A percentile compares a stretch with the other conserved stretches of the same genome.
Evolutionary conservation across 2,888 invertebrate genomes (phyloP).

Genomic region (Sycophila texana): DNA sequence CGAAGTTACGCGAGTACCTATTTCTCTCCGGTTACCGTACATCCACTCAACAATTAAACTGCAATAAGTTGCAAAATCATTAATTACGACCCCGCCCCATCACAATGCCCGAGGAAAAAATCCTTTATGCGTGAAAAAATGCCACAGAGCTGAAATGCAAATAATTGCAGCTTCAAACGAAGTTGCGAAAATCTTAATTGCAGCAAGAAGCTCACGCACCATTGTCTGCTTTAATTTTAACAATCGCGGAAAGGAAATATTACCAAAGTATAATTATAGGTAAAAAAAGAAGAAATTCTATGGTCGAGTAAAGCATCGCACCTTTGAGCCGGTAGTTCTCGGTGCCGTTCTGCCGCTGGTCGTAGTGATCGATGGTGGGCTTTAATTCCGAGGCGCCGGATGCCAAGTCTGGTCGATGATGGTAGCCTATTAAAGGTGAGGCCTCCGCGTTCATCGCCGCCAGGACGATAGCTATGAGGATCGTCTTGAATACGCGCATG

Average conservation of each 20-base stretch:
- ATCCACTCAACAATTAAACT: too few relatives aligned
- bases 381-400: conserved; percentile 14
- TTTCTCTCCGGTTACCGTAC: too few relatives aligned
- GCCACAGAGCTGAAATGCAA: too few relatives aligned
- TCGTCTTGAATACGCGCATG: conserved; percentile 68
- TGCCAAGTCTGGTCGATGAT: conserved; percentile 30
- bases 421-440: conserved; percentile 47
- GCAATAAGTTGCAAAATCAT: too few relatives aligned
- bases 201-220: too few relatives aligned
- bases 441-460: conserved; percentile 39
- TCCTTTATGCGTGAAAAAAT: too few relatives aligned
- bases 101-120: too few relatives aligned
- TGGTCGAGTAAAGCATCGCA: neutral
- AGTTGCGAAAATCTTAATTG: too few relatives aligned
- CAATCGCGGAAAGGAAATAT: neutral
- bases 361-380: conserved; percentile 75
- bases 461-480: conserved; percentile 56
- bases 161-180: too few relatives aligned
- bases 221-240: neutral
- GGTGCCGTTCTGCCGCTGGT: conserved; percentile 87
- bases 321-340: conserved; percentile 83
- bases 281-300: neutral
- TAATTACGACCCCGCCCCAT: too few relatives aligned
- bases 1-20: too few relatives aligned
- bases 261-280: neutral